Base-by-base conservation (phyloP, 2,113 vertebrate genomes). In the Odontesthes bonariensis region DNA sequence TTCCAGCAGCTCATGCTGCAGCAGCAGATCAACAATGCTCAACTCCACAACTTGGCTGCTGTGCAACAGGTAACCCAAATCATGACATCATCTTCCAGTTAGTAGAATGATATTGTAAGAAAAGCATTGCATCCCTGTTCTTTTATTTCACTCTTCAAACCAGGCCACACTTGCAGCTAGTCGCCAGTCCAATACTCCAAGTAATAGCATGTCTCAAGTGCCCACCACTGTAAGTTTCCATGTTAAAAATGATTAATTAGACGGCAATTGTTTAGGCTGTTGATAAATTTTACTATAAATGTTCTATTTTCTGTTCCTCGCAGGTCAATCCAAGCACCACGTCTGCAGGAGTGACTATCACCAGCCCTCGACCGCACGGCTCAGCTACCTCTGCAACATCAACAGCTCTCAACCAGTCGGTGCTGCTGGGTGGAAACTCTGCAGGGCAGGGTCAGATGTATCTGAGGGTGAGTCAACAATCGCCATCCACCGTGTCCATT, bases 1-100 rank as follows among this genome's bases (percentile, higher is more conserved):
- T 99, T 99, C 75, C 97, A 99, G 87, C 98, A 99, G 88, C 96
- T 99, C 75, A 99, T 99, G 98, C 94, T 99, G 61, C 98, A 99
- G 82, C 98, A 99, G 91, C 98, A 99, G 88, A 96, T 99, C 88
- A 99, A 93, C 77, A 99, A 90, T 70, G 98, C 97, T 54, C 98
- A 99, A 82, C 93, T 99, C 54, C 97, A 99, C 60, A 99, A 97
- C 83, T 84, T 98, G 87, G 97, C 97, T n/a, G 98, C 98, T 3
- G 97, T 99, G 75, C 98, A 98, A 93, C 98, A 99, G 96, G 98
- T 99, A 89, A 94, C 87, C 16, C 23, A 1, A 49, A 5, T n/a
- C 55, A 63, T 57, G 2, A 19, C 7, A 40, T 9, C 0, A 57
- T 55, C 31, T 52, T 42, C 11, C 6, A 69, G 6, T 32, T 20